Percentiles rank a stretch among this genome's conserved stretches.
These are phyloP conservation scores for Typhlichthys subterraneus DNA, from an alignment of 2,797 vertebrate genomes.

Conservation along the genomic window DNA sequence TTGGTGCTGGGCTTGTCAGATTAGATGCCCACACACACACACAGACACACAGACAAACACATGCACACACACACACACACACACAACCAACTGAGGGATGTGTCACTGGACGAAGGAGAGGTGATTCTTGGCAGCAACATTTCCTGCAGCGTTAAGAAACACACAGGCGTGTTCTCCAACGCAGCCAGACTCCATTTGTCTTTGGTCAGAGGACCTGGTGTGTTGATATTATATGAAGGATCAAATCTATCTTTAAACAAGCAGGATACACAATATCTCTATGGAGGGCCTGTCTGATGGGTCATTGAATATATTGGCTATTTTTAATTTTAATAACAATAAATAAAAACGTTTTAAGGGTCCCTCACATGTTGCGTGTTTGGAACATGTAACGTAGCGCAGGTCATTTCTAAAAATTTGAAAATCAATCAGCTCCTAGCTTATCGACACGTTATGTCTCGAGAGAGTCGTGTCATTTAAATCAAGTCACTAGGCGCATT, in stretches of 20 bases:
- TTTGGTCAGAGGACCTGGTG: not conserved
- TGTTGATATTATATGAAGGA: not conserved
- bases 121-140: conserved; percentile 35
- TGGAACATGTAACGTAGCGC: not conserved
- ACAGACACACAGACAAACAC: conserved; percentile 10
- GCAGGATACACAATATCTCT: no score
- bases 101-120: conserved; percentile 51
- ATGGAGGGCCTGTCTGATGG: no score
- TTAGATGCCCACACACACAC: not conserved
- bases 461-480: no score
- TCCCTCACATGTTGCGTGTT: not conserved
- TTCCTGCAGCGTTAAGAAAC: conserved; percentile 41
- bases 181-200: conserved; percentile 10
- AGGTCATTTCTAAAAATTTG: no score
- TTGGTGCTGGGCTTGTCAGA: conserved; percentile 47
- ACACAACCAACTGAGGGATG: not conserved
- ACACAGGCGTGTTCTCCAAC: conserved; percentile 32
- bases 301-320: no score
- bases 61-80: not conserved
- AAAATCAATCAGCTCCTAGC: no score
- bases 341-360: not conserved
- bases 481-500: no score
- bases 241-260: no score
- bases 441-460: no score
- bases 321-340: no score